Conservation (phyloP, 2,113 vertebrate species). For the western clawed frog (Xenopus tropicalis) region UCB_Xtro_10.0 CM004451.2:66646001-66646500, state of each 20-base stretch:
- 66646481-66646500: slow-evolving; percentile 91
- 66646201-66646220: slow-evolving; percentile 90
- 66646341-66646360: slow-evolving; percentile 12
- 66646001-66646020: slow-evolving; percentile 85
- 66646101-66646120: slow-evolving; percentile 87
- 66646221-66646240: slow-evolving; percentile 77
- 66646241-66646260: slow-evolving; percentile 84
- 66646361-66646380: slow-evolving; percentile 42
- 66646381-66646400: slow-evolving; percentile 84
- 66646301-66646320: slow-evolving; percentile 83
- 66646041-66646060: slow-evolving; percentile 78
- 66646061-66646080: slow-evolving; percentile 85
- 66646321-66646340: slow-evolving; percentile 78
- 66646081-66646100: slow-evolving; percentile 91
- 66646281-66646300: slow-evolving; percentile 79
- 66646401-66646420: slow-evolving; percentile 76
- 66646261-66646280: slow-evolving; percentile 78
- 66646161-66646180: slow-evolving; percentile 93
- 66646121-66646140: slow-evolving; percentile 94
- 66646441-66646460: slow-evolving; percentile 85
- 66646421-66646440: slow-evolving; percentile 90
- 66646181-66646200: slow-evolving; percentile 89
- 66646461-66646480: slow-evolving; percentile 88
- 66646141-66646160: slow-evolving; percentile 99
- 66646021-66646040: slow-evolving; percentile 88